These are phyloP conservation scores for Addax nasomaculatus DNA, from an alignment of 2,113 vertebrate species.

Conservation along the genomic window DNA sequence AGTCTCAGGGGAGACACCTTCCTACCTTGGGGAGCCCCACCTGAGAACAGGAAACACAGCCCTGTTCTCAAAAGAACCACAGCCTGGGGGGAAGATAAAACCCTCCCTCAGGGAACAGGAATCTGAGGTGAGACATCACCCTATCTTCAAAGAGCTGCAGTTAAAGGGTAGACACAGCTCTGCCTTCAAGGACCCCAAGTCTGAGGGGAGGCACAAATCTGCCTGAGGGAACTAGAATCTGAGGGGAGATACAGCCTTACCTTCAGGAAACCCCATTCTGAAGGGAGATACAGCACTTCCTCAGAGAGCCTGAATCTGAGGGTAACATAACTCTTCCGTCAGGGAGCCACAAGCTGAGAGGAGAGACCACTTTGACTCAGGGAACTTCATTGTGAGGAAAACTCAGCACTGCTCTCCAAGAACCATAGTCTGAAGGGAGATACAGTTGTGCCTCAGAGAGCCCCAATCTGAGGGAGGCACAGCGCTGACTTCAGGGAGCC, in stretches of 20 bases:
- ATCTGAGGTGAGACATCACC: neutral
- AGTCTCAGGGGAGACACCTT: neutral
- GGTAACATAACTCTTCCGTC: neutral
- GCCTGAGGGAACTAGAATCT: neutral
- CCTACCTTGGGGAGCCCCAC: neutral
- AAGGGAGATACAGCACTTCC: neutral
- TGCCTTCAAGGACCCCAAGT: neutral
- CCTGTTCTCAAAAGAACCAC: neutral
- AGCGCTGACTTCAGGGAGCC: neutral
- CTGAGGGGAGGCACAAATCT: neutral
- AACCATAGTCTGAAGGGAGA: neutral
- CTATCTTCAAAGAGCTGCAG: neutral
- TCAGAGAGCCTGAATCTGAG: neutral
- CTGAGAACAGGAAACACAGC: neutral
- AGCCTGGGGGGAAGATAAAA: neutral
- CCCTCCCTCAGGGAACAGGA: neutral
- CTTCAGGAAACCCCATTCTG: neutral
- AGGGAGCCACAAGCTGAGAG: neutral
- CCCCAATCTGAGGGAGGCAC: neutral
- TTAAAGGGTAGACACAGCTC: neutral
- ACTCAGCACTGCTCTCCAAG: neutral
- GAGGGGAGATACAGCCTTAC: neutral
- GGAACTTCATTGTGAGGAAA: neutral
- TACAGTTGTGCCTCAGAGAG: neutral
- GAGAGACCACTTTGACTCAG: neutral